Base-by-base conservation (phyloP, 2,888 invertebrate genomes). In the Branchipolynoe longqiensis region DNA sequence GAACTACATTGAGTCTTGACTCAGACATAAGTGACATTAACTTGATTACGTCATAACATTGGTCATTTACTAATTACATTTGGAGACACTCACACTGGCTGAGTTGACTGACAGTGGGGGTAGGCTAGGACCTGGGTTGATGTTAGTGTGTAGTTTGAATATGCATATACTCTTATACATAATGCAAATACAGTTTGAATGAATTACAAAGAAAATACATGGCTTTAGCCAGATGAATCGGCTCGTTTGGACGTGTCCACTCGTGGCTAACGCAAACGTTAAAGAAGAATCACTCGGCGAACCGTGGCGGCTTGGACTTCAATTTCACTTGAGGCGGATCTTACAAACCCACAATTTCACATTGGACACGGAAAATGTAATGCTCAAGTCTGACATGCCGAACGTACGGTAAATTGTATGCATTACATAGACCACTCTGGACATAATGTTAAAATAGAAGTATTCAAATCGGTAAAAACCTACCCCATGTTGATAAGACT, bases 401-500 rank as follows among this genome's bases (percentile, higher is more conserved):
- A 33, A 1, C 12, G 22, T 14, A 0, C 69, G 18, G 25, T 12
- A n/a, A 22, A 38, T 25, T 12, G 14, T 69, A 33, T 33, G 12
- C 22, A 14, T 69, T 3, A 36, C 36, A 38, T 38, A 69, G 22
- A 14, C 12, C 6, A 8, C 38, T 4, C 18, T 22, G 36, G 14
- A 38, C 38, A 14, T 69, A 69, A 4, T 69, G 14, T 33, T 3
- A 22, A 12, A 69, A 69, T 22, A 33, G 33, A 69, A 14, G 4
- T 14, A 25, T 22, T 69, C 3, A 12, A 69, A 41, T 78, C 0
- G 18, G 28, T 25, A 33, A 8, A 25, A 40, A 83, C 83, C 64
- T 62, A 83, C 83, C 83, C 83, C 83, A 83, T 83, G 41, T 83
- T 83, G 59, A 41, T 28, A 56, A 41, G 40, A 83, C 64, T 83